Evolutionary conservation across 1,140 invertebrate genomes (phyloP).

Genomic region (Drosophila busckii): DNA sequence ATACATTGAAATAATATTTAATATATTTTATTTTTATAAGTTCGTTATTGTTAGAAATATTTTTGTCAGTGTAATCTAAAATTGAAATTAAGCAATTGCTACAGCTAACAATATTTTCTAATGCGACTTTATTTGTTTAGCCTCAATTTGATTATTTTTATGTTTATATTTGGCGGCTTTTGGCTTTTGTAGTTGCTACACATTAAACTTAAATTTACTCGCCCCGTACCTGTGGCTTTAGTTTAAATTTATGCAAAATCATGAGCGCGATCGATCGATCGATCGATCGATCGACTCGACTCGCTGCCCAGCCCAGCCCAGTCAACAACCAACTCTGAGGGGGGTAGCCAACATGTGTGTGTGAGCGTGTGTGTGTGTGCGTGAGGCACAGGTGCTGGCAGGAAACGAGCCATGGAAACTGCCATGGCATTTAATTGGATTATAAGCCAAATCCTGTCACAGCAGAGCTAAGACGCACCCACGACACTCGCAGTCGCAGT

Average conservation of each 20-base stretch:
- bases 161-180: conserved; percentile 39
- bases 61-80: no score
- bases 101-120: not conserved
- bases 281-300: conserved; percentile 25
- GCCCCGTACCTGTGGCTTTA: conserved; percentile 35
- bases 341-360: no score
- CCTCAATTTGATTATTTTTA: conserved; percentile 28
- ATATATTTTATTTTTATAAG: no score
- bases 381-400: conserved; percentile 70
- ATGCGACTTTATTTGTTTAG: not conserved
- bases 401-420: conserved; percentile 44
- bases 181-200: conserved; percentile 56
- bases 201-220: no score
- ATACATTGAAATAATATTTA: no score
- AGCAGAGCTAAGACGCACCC: conserved; percentile 45
- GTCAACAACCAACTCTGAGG: no score
- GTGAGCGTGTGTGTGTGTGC: no score
- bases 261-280: conserved; percentile 71
- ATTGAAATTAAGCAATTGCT: not conserved
- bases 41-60: no score
- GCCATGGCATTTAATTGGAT: conserved; percentile 71
- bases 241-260: conserved; percentile 72
- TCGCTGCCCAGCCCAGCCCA: no score
- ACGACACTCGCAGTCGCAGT: no score
- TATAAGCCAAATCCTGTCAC: conserved; percentile 69